Evolutionary conservation across 23 tunicate genomes (phyloP).

Genomic region (Ciona savignyi): DNA sequence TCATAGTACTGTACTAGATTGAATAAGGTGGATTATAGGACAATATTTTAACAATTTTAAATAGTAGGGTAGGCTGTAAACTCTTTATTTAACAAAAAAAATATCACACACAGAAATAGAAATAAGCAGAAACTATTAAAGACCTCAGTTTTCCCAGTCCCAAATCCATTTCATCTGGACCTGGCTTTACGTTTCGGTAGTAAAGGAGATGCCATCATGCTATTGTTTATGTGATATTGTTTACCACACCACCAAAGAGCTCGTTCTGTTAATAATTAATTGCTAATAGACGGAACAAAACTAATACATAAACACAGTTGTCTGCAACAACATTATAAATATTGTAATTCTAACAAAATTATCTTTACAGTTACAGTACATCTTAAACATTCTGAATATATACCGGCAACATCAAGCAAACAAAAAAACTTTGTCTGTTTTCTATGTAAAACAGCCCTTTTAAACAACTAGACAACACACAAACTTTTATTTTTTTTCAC

Average conservation of each 20-base stretch:
- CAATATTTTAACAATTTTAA: too few relatives aligned
- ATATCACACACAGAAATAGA: not conserved
- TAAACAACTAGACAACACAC: too few relatives aligned
- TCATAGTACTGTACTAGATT: too few relatives aligned
- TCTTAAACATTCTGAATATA: too few relatives aligned
- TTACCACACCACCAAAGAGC: not conserved
- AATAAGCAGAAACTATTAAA: not conserved
- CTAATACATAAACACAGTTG: not conserved
- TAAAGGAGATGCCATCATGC: constrained; percentile 15
- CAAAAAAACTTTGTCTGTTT: too few relatives aligned
- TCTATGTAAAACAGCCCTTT: not conserved
- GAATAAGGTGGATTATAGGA: too few relatives aligned
- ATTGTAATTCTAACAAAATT: too few relatives aligned
- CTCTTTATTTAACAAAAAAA: not conserved
- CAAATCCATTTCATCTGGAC: constrained; percentile 5
- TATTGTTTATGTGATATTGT: not conserved
- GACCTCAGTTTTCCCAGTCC: constrained; percentile 20
- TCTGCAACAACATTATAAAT: too few relatives aligned
- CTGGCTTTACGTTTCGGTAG: constrained; percentile 29
- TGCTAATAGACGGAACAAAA: not conserved
- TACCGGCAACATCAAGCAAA: too few relatives aligned
- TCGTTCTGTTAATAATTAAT: not conserved
- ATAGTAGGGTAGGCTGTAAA: not conserved
- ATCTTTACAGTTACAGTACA: too few relatives aligned
- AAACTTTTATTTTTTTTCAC: too few relatives aligned